Percentiles rank a stretch among this genome's conserved stretches.
phyloP scores from a whole-genome alignment of 1,140 invertebrate species.

The Drosophila nigromelanica region DNA sequence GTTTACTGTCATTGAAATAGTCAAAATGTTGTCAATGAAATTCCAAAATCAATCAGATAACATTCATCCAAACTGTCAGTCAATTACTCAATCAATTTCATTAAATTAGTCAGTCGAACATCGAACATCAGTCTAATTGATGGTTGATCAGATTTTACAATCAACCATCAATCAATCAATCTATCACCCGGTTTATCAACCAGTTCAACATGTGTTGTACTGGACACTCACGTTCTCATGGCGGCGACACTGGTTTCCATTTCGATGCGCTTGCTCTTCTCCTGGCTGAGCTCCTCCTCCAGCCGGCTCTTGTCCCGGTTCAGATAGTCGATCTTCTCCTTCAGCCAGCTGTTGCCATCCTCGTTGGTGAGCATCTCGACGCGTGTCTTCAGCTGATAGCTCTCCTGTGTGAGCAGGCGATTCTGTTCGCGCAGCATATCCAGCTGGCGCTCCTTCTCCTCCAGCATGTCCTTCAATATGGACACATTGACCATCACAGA shows the following conservation, averaged over 20 bases:
- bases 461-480: conserved; percentile 87
- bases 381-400: conserved; percentile 85
- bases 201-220: background rate
- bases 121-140: too few relatives aligned
- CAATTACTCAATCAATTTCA: too few relatives aligned
- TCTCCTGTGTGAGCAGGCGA: conserved; percentile 86
- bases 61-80: too few relatives aligned
- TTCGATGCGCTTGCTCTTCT: conserved; percentile 72
- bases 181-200: background rate
- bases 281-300: conserved; percentile 72
- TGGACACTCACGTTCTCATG: conserved; percentile 66
- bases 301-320: conserved; percentile 85
- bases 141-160: too few relatives aligned
- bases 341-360: conserved; percentile 86
- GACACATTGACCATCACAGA: conserved; percentile 81
- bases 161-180: background rate
- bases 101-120: too few relatives aligned
- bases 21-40: too few relatives aligned
- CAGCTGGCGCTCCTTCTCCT: conserved; percentile 90
- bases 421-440: conserved; percentile 88
- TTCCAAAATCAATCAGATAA: too few relatives aligned
- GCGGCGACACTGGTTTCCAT: conserved; percentile 84
- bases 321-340: conserved; percentile 85
- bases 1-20: too few relatives aligned
- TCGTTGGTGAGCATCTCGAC: conserved; percentile 85